Conservation (phyloP, 2,797 vertebrate genomes). For the Syndactyla subalaris region DNA sequence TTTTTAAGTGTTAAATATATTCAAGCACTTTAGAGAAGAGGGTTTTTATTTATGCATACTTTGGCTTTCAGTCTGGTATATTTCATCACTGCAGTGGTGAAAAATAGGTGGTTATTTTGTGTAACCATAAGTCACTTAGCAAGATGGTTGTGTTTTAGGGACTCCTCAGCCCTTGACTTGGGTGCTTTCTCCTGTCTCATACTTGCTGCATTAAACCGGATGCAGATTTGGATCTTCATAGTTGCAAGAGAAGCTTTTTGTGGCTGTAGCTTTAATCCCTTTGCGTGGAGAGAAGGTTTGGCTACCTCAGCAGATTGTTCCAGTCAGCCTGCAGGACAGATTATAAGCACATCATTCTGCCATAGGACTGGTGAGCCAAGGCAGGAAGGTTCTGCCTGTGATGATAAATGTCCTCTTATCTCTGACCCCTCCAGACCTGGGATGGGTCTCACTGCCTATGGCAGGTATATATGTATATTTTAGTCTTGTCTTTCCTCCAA, state of each 20-base stretch:
- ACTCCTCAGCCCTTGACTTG: not conserved
- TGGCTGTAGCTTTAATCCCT: not conserved
- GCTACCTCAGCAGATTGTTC: not conserved
- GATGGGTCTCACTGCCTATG: not conserved
- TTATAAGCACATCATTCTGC: not conserved
- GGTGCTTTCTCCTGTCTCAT: not conserved
- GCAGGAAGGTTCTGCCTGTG: not conserved
- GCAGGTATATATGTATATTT: not conserved
- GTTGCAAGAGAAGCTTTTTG: not conserved
- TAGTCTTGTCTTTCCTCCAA: not conserved
- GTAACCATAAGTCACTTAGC: not conserved
- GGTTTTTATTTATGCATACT: not conserved
- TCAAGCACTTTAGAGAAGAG: not conserved
- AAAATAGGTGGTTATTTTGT: not conserved
- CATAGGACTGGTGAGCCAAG: not conserved
- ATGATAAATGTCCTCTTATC: not conserved
- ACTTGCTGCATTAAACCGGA: not conserved
- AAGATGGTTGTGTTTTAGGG: not conserved
- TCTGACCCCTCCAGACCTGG: not conserved
- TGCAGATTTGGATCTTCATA: not conserved
- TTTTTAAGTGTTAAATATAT: not conserved
- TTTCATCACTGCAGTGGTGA: not conserved
- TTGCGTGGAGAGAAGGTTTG: not conserved
- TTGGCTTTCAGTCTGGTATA: not conserved
- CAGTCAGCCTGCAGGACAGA: not conserved